Base-by-base conservation (phyloP, 2,797 vertebrate species). In the Galaxias olidus region DNA sequence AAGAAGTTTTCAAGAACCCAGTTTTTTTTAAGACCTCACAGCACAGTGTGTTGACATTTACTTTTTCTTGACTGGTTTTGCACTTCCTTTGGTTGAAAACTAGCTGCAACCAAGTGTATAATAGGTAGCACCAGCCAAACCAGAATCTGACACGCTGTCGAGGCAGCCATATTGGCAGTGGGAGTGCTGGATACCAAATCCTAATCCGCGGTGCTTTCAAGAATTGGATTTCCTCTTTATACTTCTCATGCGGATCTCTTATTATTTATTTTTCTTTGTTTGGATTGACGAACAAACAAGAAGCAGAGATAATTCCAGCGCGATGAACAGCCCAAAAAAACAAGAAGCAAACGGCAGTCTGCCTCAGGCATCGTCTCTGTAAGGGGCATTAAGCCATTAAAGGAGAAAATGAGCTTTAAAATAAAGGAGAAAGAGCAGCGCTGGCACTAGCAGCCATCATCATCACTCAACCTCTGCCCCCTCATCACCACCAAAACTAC, bases 301-400 rank as follows among this genome's bases (percentile, higher is more conserved):
- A 61, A 14, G 58, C 18, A 49, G 49, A 66, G 49, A 81, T 73
- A 14, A 79, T 81, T 75, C 73, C 60, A 59, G 61, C 53, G 40
- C 60, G 45, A 75, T 75, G 7, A 72, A 71, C 53, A 51, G 65
- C 56, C 63, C 59, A 44, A 54, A 42, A 47, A 52, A 63, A 58
- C 63, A 54, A 42, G 44, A 52, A 63, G 59, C 63, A 70, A 11
- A 78, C 53, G 52, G 50, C 43, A 76, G 59, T 72, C 65, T 60
- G 78, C 84, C 75, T 69, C 49, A 13, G 77, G 78, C 79, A 68
- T 84, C 69, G 50, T 81, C 66, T 79, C 67, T 74, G 70, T 73
- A 79, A 65, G 76, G 78, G 65, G 74, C 78, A 80, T 66, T 75
- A 79, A 82, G 75, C 79, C 79, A 82, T 86, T 84, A 85, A 84